A percentile compares a stretch with the other conserved stretches of the same genome.
Evolutionary conservation across 2,888 invertebrate genomes (phyloP).

Genomic region (Xestoiulus laeticollis): DNA sequence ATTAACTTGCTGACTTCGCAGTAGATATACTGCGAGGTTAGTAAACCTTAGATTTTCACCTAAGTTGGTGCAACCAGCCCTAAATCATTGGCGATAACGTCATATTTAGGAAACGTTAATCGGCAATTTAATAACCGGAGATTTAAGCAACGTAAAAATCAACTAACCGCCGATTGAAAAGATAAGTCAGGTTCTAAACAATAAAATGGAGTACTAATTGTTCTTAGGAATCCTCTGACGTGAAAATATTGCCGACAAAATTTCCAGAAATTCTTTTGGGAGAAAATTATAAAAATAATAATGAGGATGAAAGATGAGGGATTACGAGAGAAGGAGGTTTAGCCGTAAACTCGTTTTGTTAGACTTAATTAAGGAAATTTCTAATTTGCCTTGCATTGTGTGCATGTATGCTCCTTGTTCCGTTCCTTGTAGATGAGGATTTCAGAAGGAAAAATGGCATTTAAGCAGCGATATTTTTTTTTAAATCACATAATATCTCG

Average conservation of each 20-base stretch:
- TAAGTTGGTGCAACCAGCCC: no score
- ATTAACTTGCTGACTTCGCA: no score
- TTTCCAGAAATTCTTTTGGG: constrained; percentile 6
- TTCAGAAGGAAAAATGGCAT: neutral
- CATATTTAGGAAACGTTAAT: no score
- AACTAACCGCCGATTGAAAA: neutral
- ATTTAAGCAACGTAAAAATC: no score
- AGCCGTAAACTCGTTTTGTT: neutral
- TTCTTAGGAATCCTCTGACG: neutral
- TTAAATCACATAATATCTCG: neutral
- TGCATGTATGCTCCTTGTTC: neutral
- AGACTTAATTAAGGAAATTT: constrained; percentile 29
- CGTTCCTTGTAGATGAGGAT: neutral
- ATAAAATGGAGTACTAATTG: neutral
- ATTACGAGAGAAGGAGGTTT: constrained; percentile 11
- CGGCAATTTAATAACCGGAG: no score
- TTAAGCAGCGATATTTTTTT: neutral
- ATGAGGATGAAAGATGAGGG: neutral
- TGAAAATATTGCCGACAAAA: neutral
- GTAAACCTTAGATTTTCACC: no score
- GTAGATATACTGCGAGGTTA: no score
- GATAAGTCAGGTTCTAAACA: neutral
- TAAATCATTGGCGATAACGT: no score
- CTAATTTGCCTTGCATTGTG: neutral
- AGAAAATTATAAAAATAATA: neutral